These are phyloP conservation scores for Zaprionus lineosus DNA, from an alignment of 2,888 invertebrate species.

Conservation along the genomic window DNA sequence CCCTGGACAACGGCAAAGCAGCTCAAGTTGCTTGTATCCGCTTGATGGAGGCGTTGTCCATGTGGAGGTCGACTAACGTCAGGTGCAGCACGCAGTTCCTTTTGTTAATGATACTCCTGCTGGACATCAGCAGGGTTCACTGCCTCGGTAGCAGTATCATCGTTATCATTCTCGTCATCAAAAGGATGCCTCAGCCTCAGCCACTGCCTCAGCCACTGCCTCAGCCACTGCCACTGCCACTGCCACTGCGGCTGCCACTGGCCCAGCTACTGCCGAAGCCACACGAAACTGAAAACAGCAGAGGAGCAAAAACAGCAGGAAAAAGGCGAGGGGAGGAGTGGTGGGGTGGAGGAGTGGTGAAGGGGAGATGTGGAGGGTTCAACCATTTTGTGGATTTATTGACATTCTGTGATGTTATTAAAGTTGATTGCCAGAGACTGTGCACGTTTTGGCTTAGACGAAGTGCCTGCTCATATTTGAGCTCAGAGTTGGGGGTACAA, in stretches of 20 bases:
- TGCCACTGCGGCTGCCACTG: no score
- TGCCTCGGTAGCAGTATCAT: not conserved
- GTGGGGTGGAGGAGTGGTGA: constrained; percentile 1
- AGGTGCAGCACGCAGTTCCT: constrained; percentile 67
- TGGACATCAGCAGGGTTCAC: constrained; percentile 41
- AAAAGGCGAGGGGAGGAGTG: constrained; percentile 11
- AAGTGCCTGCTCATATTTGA: constrained; percentile 41
- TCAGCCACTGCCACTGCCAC: no score
- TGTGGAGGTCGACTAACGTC: constrained; percentile 49
- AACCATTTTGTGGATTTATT: constrained; percentile 80
- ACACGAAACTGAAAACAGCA: no score
- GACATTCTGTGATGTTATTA: constrained; percentile 81
- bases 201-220: no score
- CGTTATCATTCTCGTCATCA: constrained; percentile 27
- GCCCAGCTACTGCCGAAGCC: no score
- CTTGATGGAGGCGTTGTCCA: constrained; percentile 20
- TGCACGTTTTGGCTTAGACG: constrained; percentile 73
- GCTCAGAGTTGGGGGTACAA: not conserved
- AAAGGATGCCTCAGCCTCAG: constrained; percentile 50
- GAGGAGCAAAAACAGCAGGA: constrained; percentile 7
- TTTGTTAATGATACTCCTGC: constrained; percentile 78
- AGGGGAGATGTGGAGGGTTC: not conserved
- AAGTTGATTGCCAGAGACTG: constrained; percentile 76
- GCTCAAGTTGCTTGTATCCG: constrained; percentile 57
- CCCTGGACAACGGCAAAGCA: constrained; percentile 51